Evolutionary conservation across 2,113 vertebrate genomes (phyloP).

Genomic region (Etheostoma cragini): DNA sequence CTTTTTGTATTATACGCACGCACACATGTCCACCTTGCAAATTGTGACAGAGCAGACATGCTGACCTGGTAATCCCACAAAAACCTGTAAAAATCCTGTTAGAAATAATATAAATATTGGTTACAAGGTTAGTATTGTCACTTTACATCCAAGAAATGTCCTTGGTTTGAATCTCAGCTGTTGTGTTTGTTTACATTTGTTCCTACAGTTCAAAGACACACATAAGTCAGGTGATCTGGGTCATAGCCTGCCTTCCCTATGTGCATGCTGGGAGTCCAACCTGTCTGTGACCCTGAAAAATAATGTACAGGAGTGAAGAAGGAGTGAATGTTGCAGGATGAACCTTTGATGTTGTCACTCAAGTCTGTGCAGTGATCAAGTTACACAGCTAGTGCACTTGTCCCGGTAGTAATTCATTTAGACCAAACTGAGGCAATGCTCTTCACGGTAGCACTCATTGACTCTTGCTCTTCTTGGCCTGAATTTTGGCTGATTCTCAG

Average conservation of each 20-base stretch:
- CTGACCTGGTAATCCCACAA: neutral
- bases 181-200: slow-evolving; percentile 20
- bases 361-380: neutral
- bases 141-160: neutral
- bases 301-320: neutral
- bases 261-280: neutral
- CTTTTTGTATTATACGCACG: neutral
- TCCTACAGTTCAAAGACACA: neutral
- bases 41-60: neutral
- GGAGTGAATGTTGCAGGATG: neutral
- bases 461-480: neutral
- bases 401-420: neutral
- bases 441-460: neutral
- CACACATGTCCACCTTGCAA: neutral
- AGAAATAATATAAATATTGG: slow-evolving; percentile 9
- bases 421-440: neutral
- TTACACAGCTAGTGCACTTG: neutral
- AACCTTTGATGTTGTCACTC: slow-evolving; percentile 7
- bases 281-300: neutral
- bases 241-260: neutral
- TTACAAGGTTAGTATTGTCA: neutral
- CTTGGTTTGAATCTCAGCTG: slow-evolving; percentile 4
- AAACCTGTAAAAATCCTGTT: slow-evolving; percentile 27
- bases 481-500: neutral
- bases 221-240: neutral